Base-by-base conservation (phyloP, 1,140 invertebrate genomes). In the Bombus difficillimus region DNA sequence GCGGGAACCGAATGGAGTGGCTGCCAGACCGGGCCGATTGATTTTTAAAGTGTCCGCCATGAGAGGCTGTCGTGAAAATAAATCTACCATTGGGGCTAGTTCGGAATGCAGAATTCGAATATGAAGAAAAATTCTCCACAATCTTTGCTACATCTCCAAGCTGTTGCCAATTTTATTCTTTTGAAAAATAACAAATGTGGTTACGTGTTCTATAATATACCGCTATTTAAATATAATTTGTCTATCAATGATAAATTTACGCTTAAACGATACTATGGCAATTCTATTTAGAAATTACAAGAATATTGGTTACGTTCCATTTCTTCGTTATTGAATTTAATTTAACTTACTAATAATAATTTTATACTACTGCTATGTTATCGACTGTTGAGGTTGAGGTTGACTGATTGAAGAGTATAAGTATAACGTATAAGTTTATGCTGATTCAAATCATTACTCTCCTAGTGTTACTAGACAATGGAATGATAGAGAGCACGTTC, bases 41-140 rank as follows among this genome's bases (percentile, higher is more conserved):
- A 85, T 86, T 73, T 80, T 85, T 64, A 59, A 84, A 78, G 34
- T 57, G 39, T 64, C 62, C 53, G 34, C 39, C 73, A 57, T 28
- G 77, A 39, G 8, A 41, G 28, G 25, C 71, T 72, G 28, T 32
- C 43, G 57, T n/a, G 71, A n/a, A 68, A 79, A 66, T 62, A 62
- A 41, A 75, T 75, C 73, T 41, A n/a, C 39, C 39, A 25, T n/a
- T 18, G 28, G 71, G 39, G n/a, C 25, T 2, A 18, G 28, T 12
- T 28, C 25, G 4, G 25, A 71, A 71, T 39, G 28, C 66, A 3
- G 34, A 66, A 66, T 32, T 34, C 64, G n/a, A 66, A 32, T 32
- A 32, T 15, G n/a, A 18, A 32, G 64, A 18, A 66, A 34, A 66
- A 66, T 34, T 66, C 64, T 1, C 32, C 18, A 3, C 18, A 5